Percentiles rank a stretch among this genome's conserved stretches.
phyloP scores from a whole-genome alignment of 2,888 invertebrate genomes.

The Apodemia mormo region DNA sequence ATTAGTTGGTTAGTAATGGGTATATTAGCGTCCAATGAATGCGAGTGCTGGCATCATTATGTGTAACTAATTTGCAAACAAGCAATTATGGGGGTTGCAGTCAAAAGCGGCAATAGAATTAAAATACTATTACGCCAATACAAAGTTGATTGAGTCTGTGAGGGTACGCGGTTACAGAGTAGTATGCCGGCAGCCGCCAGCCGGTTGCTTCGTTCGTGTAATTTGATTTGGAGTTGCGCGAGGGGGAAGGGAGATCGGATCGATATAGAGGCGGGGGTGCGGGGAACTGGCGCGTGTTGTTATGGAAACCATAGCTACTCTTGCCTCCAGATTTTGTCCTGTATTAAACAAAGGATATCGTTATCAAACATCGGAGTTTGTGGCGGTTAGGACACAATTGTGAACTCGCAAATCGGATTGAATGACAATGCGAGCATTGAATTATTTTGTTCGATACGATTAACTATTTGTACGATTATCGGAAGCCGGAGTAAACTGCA shows the following conservation, averaged over 20 bases:
- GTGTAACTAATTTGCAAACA: slow-evolving; percentile 69
- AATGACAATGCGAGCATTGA: slow-evolving; percentile 30
- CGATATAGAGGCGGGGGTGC: slow-evolving; percentile 49
- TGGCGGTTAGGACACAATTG: slow-evolving; percentile 36
- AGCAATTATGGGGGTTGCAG: slow-evolving; percentile 60
- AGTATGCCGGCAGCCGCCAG: slow-evolving; percentile 38
- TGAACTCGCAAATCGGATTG: slow-evolving; percentile 34
- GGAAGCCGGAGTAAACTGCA: neutral
- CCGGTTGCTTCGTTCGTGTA: slow-evolving; percentile 61
- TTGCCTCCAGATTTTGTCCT: slow-evolving; percentile 77
- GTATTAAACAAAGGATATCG: slow-evolving; percentile 76
- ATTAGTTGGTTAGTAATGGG: slow-evolving; percentile 26
- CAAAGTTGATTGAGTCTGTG: slow-evolving; percentile 70
- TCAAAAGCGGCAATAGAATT: slow-evolving; percentile 77
- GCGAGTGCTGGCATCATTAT: slow-evolving; percentile 43
- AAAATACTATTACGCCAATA: slow-evolving; percentile 78
- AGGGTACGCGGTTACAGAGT: slow-evolving; percentile 38
- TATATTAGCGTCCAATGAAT: slow-evolving; percentile 29
- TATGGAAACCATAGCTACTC: slow-evolving; percentile 77
- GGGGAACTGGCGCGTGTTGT: slow-evolving; percentile 66
- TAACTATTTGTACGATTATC: neutral
- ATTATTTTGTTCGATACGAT: neutral
- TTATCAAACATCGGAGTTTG: slow-evolving; percentile 46
- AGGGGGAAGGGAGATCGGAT: slow-evolving; percentile 52
- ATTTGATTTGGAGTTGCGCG: slow-evolving; percentile 78